Evolutionary conservation across 2,797 vertebrate species (phyloP).

Genomic region (Miichthys miiuy): DNA sequence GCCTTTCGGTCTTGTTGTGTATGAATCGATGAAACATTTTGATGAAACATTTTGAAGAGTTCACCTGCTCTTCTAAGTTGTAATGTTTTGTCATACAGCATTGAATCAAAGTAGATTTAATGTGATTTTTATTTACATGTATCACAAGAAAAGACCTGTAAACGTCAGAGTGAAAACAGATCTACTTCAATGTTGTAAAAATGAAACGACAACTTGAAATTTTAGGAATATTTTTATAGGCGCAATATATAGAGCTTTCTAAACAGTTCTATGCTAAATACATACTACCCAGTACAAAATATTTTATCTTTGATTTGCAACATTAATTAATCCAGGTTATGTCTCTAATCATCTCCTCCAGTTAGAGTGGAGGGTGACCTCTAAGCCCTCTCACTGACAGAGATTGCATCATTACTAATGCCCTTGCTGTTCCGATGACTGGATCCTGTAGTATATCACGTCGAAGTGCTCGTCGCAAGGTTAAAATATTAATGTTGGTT

Average conservation of each 20-base stretch:
- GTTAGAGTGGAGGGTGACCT: not conserved
- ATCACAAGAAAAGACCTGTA: not conserved
- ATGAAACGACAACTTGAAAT: not conserved
- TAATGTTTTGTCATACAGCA: not conserved
- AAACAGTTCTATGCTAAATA: not conserved
- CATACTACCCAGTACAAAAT: not conserved
- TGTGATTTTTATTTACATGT: not conserved
- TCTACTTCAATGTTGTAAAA: not conserved
- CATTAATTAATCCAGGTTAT: not conserved
- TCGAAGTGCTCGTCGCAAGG: constrained; percentile 25
- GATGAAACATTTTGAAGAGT: not conserved
- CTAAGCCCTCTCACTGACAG: not conserved
- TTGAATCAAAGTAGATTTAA: not conserved
- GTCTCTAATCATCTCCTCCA: not conserved
- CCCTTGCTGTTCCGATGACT: not conserved
- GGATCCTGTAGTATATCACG: constrained; percentile 15
- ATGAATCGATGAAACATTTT: not conserved
- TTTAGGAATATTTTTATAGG: not conserved
- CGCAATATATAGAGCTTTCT: not conserved
- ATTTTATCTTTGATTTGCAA: not conserved
- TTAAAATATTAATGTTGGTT: constrained; percentile 69
- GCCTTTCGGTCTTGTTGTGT: not conserved
- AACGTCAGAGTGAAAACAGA: not conserved
- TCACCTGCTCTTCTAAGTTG: not conserved
- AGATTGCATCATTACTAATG: not conserved